These are phyloP conservation scores for Thymallus thymallus DNA, from an alignment of 2,113 vertebrate species.

Conservation along the genomic window DNA sequence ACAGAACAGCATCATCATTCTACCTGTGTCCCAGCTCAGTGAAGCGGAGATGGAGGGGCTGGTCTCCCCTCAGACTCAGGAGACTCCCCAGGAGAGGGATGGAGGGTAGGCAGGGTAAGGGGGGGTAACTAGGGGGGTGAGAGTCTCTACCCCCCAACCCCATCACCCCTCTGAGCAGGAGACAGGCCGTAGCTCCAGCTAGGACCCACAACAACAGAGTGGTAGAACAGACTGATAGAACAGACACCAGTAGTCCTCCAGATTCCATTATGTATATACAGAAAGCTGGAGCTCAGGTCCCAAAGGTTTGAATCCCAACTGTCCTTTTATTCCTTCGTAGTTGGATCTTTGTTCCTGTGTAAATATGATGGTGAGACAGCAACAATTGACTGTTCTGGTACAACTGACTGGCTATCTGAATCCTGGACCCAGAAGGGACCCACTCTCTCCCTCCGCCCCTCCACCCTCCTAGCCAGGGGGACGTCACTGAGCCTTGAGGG, in stretches of 20 bases:
- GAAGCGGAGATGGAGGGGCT: conserved; percentile 69
- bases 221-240: background rate
- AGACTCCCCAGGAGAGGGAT: conserved; percentile 74
- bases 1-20: background rate
- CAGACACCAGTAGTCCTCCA: background rate
- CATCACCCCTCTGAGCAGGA: background rate
- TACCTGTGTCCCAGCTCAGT: conserved; percentile 54
- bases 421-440: background rate
- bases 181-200: background rate
- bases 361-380: background rate
- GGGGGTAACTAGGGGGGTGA: background rate
- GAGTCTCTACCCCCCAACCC: background rate
- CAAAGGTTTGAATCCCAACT: too few relatives aligned
- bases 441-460: background rate
- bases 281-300: background rate
- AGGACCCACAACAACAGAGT: background rate
- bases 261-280: background rate
- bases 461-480: background rate
- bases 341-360: background rate
- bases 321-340: background rate
- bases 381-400: background rate
- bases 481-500: conserved; percentile 2
- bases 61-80: conserved; percentile 60
- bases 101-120: conserved; percentile 62
- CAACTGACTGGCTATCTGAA: background rate